Conservation (phyloP, 2,797 vertebrate species). For the Lacerta agilis region DNA sequence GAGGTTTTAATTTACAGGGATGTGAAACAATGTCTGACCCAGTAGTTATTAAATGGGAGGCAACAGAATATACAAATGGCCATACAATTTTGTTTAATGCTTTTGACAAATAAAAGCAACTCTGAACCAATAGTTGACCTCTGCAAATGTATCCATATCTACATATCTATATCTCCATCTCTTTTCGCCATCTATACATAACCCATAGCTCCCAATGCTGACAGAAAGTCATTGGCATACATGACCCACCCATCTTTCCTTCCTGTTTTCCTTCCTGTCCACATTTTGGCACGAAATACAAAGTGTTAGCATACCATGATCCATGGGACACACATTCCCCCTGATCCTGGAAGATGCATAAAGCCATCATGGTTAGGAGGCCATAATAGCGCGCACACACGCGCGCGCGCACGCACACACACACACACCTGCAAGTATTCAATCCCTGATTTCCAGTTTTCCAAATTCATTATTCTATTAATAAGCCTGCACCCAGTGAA, state of each 20-base stretch:
- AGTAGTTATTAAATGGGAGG: slow-evolving; percentile 58
- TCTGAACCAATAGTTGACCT: background rate
- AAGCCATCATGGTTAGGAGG: no score
- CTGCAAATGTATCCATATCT: background rate
- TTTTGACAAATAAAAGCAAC: background rate
- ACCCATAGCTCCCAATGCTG: background rate
- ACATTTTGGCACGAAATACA: background rate
- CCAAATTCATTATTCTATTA: no score
- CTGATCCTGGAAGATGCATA: no score
- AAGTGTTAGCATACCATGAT: background rate
- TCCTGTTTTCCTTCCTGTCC: slow-evolving; percentile 13
- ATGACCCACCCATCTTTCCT: background rate
- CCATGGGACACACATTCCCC: background rate
- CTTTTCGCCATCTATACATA: background rate
- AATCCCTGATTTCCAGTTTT: no score
- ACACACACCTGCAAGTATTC: no score
- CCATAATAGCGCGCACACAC: no score
- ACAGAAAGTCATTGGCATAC: slow-evolving; percentile 5
- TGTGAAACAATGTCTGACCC: slow-evolving; percentile 67
- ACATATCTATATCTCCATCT: background rate
- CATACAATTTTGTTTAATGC: slow-evolving; percentile 4
- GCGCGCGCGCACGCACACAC: no score
- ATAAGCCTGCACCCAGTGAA: no score
- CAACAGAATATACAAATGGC: slow-evolving; percentile 30
- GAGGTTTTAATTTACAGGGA: slow-evolving; percentile 69